phyloP scores from a whole-genome alignment of 2,113 vertebrate species.

The crab-eating macaque (Macaca fascicularis) region DNA sequence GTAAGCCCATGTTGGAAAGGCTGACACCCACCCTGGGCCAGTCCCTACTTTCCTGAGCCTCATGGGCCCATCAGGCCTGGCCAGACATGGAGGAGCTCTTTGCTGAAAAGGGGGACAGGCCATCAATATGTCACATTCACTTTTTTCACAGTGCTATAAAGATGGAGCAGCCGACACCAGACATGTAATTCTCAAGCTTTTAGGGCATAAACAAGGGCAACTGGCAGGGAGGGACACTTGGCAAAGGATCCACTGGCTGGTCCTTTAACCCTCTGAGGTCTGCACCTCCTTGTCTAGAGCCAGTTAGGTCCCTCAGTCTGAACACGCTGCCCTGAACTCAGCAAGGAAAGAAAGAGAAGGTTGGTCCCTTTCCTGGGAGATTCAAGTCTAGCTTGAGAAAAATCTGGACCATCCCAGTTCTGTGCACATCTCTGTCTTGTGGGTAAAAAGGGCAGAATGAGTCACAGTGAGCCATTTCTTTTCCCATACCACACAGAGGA shows the following conservation, averaged over 20 bases:
- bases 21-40: neutral
- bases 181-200: constrained; percentile 2
- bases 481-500: neutral
- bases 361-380: neutral
- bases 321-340: neutral
- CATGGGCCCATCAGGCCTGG: neutral
- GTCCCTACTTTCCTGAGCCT: neutral
- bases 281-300: neutral
- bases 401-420: neutral
- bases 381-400: neutral
- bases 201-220: neutral
- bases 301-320: fast-evolving
- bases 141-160: neutral
- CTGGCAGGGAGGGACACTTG: constrained; percentile 12
- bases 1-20: constrained; percentile 20
- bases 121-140: neutral
- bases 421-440: neutral
- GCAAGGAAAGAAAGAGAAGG: neutral
- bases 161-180: neutral
- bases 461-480: neutral
- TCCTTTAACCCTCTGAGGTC: neutral
- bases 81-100: neutral
- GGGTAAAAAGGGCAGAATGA: neutral
- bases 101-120: neutral
- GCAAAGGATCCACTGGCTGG: neutral